A percentile compares a stretch with the other conserved stretches of the same genome.
Conservation (phyloP, 2,797 vertebrate genomes). For the Bucorvus abyssinicus region DNA sequence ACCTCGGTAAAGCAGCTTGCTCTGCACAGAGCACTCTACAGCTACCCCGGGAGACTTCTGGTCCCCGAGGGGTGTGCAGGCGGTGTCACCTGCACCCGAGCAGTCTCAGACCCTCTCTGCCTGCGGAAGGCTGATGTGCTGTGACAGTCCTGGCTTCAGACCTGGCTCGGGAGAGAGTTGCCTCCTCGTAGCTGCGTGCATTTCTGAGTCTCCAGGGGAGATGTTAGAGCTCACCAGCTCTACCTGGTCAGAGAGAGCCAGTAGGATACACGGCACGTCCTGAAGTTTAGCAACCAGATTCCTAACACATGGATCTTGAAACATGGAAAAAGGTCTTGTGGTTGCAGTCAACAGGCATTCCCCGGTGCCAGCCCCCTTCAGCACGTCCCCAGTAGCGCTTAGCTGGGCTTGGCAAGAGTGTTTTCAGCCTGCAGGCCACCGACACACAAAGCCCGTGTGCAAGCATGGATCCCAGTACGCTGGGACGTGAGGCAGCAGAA, state of each 20-base stretch:
- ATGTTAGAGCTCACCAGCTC: not conserved
- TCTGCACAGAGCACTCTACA: not conserved
- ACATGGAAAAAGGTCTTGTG: not conserved
- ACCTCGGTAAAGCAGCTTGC: not conserved
- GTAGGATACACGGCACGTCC: accelerated
- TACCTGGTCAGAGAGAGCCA: not conserved
- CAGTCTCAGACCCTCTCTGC: not conserved
- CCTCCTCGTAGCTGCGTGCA: not conserved
- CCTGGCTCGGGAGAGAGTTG: not conserved
- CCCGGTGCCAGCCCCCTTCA: not conserved
- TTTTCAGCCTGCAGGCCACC: not conserved
- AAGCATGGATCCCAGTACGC: accelerated
- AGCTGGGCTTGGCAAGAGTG: not conserved
- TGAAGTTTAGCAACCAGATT: not conserved
- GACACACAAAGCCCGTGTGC: accelerated
- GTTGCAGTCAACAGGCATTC: not conserved
- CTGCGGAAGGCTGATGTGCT: not conserved
- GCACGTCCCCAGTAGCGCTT: not conserved
- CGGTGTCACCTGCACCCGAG: not conserved
- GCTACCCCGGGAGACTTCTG: not conserved
- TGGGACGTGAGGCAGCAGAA: not conserved
- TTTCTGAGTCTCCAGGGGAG: not conserved
- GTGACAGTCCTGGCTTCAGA: not conserved
- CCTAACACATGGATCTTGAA: not conserved
- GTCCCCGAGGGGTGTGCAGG: not conserved